Conservation (phyloP, 2,888 invertebrate species). For the Apeira syringaria region DNA sequence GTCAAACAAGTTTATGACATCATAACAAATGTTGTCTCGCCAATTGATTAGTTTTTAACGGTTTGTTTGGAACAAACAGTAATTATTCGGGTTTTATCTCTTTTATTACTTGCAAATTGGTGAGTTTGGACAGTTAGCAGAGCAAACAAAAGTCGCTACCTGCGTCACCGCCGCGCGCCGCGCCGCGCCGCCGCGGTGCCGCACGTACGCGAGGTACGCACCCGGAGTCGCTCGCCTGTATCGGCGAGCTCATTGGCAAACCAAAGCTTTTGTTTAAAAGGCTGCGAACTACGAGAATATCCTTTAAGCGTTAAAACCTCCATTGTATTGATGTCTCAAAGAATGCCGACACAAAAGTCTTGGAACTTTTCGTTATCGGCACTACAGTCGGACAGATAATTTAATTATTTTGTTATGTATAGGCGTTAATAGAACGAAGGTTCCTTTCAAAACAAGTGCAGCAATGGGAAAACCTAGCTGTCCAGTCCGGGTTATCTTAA, state of each 20-base stretch:
- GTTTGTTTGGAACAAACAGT: constrained; percentile 24
- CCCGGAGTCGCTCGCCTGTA: constrained; percentile 3
- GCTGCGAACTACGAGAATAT: constrained; percentile 51
- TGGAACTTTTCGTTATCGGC: constrained; percentile 45
- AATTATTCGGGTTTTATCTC: constrained; percentile 23
- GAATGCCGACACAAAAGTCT: constrained; percentile 45
- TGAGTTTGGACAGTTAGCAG: constrained; percentile 30
- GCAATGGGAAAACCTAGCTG: constrained; percentile 6
- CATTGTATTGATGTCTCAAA: constrained; percentile 54
- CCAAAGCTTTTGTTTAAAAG: constrained; percentile 46
- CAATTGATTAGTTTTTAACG: constrained; percentile 11
- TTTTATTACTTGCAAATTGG: constrained; percentile 32
- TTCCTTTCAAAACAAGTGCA: constrained; percentile 14
- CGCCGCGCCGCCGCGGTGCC: no score
- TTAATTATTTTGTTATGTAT: constrained; percentile 50
- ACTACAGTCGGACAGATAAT: constrained; percentile 49
- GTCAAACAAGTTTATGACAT: neutral
- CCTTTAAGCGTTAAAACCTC: constrained; percentile 43
- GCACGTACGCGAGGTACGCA: no score
- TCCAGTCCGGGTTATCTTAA: constrained; percentile 14
- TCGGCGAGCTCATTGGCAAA: constrained; percentile 38
- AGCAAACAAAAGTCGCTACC: constrained; percentile 40
- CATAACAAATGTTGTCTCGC: constrained; percentile 5
- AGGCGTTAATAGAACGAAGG: constrained; percentile 24
- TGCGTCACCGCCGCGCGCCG: constrained; percentile 37